Conservation (phyloP, 2,888 invertebrate species). For the Cheilosia variabilis region DNA sequence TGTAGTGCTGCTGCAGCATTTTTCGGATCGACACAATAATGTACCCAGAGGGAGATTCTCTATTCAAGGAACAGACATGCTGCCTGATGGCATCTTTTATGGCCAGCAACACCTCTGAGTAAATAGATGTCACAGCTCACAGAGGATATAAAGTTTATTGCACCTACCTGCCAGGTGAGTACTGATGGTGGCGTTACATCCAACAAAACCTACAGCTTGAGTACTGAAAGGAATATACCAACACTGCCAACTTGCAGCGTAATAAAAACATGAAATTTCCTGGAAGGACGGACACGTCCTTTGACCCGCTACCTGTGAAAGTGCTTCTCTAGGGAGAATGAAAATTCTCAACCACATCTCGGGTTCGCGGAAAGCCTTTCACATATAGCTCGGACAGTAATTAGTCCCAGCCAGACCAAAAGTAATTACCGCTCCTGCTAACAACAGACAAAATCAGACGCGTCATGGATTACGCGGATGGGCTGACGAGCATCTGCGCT, state of each 20-base stretch:
- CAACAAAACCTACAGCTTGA: conserved; percentile 12
- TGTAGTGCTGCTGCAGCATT: conserved; percentile 26
- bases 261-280: conserved; percentile 57
- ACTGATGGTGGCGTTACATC: conserved; percentile 42
- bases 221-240: neutral
- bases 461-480: conserved; percentile 38
- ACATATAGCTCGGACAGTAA: conserved; percentile 9
- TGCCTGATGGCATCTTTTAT: conserved; percentile 29
- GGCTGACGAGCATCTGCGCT: neutral
- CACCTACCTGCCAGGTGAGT: conserved; percentile 22
- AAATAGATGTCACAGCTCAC: conserved; percentile 28
- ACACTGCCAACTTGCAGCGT: neutral
- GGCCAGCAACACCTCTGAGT: conserved; percentile 31
- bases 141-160: conserved; percentile 29
- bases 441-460: conserved; percentile 59
- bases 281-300: conserved; percentile 16
- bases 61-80: conserved; percentile 3
- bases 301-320: neutral
- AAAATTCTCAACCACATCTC: conserved; percentile 17
- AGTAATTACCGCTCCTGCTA: conserved; percentile 60
- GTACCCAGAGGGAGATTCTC: neutral
- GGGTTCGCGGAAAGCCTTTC: conserved; percentile 40
- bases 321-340: conserved; percentile 15
- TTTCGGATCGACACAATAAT: conserved; percentile 32
- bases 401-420: conserved; percentile 58